A percentile compares a stretch with the other conserved stretches of the same genome.
Evolutionary conservation across 2,113 vertebrate genomes (phyloP).

Genomic region (Caranx ignobilis): DNA sequence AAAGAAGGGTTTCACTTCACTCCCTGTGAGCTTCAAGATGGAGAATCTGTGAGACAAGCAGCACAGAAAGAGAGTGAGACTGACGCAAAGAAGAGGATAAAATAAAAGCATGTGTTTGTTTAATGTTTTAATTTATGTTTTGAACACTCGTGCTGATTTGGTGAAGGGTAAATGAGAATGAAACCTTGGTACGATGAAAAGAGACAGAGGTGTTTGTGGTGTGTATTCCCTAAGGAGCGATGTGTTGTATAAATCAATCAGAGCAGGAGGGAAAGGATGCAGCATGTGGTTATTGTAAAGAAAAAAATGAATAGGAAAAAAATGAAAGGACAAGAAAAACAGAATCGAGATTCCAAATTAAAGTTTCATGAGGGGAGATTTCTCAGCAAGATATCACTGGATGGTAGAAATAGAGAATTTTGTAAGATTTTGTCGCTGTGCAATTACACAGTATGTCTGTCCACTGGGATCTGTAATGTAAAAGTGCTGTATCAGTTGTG

Average conservation of each 20-base stretch:
- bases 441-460: conserved; percentile 27
- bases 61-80: conserved; percentile 9
- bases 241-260: not conserved
- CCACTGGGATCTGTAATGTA: conserved; percentile 23
- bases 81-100: conserved; percentile 17
- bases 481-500: conserved; percentile 17
- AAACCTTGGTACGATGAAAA: not conserved
- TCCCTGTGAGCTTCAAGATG: conserved; percentile 20
- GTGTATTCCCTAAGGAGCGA: not conserved
- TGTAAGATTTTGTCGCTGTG: conserved; percentile 14
- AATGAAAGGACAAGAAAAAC: conserved; percentile 39
- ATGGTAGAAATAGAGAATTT: not conserved
- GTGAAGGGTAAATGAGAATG: conserved; percentile 10
- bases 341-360: conserved; percentile 32
- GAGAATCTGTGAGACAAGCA: conserved; percentile 14
- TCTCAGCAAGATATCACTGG: not conserved
- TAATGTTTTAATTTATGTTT: not conserved
- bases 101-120: conserved; percentile 22
- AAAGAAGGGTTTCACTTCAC: conserved; percentile 25
- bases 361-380: conserved; percentile 40
- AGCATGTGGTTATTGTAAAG: conserved; percentile 21
- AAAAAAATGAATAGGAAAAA: conserved; percentile 32
- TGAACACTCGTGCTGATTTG: conserved; percentile 13
- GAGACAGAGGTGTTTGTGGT: conserved; percentile 16
- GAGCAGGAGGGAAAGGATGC: not conserved